Conservation (phyloP, 2,888 invertebrate genomes). For the Polylopha cassiicola region DNA sequence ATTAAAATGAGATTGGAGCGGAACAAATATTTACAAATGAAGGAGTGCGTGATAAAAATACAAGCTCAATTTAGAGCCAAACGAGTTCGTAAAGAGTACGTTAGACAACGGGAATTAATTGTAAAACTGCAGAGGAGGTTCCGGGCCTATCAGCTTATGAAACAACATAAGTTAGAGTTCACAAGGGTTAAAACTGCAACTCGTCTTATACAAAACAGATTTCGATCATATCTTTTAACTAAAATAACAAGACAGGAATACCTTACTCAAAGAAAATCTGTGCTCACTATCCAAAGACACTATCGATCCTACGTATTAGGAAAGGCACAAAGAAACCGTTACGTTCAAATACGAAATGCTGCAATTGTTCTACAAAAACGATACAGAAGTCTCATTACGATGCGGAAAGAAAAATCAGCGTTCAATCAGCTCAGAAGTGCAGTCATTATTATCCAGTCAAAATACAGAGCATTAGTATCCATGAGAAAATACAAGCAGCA, state of each 20-base stretch:
- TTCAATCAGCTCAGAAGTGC: constrained; percentile 35
- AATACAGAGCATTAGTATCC: constrained; percentile 48
- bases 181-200: constrained; percentile 50
- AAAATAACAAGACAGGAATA: constrained; percentile 40
- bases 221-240: constrained; percentile 54
- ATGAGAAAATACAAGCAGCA: constrained; percentile 39
- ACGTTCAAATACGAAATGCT: constrained; percentile 32
- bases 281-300: constrained; percentile 36
- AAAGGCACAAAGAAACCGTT: constrained; percentile 31
- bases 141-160: constrained; percentile 59
- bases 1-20: constrained; percentile 49
- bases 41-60: constrained; percentile 48
- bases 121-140: constrained; percentile 70
- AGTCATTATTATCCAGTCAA: constrained; percentile 47
- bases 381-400: constrained; percentile 57
- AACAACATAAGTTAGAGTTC: constrained; percentile 49
- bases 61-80: constrained; percentile 70
- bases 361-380: constrained; percentile 46
- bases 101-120: constrained; percentile 41
- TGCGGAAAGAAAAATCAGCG: constrained; percentile 44
- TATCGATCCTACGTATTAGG: constrained; percentile 38
- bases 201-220: constrained; percentile 66
- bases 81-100: constrained; percentile 53
- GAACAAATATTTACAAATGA: constrained; percentile 44
- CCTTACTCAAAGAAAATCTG: constrained; percentile 37